Evolutionary conservation across 2,113 vertebrate genomes (phyloP), one percentile per base, ranked within the genome.

Genomic region (Megaceryle maxima): DNA sequence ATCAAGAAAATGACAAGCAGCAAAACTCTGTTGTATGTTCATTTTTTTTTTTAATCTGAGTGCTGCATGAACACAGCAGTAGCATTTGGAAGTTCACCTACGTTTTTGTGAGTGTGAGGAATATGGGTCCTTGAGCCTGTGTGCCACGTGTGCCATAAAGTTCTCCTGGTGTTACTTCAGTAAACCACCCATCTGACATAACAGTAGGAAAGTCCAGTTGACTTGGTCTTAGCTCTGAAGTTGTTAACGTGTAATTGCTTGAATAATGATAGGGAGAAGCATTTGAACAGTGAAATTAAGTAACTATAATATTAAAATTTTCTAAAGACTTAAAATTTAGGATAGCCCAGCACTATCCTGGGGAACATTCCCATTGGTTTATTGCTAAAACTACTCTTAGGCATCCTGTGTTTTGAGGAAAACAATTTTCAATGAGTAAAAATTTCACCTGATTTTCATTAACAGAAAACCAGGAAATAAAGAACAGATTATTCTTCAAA

Each of bases 371-470:
- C 1, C 11, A 11, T 29, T n/a, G 21, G 24, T 73, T 73, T 21
- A 66, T 50, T 39, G 63, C 21, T 76, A 37, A 62, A 90, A 33
- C 57, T 78, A 10, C 35, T 73, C 15, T 43, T 31, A 5, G 33
- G 74, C 35, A 35, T 66, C 25, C 60, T 51, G 19, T 78, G 25
- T 55, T 81, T 83, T 67, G 74, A 70, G 16, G 35, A 77, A 28
- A 78, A 39, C 31, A 67, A 44, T 83, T 78, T 68, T 37, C 48
- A 22, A 0, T 35, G n/a, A 60, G 67, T 77, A 33, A 80, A 87
- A 91, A 66, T 76, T 17, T 67, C 63, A 70, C 63, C 57, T 66
- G 70, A n/a, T 88, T 88, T 85, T 95, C 46, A 55, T 80, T 76
- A 69, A 43, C 21, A 63, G 70, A 75, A 84, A 68, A 92, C 22